phyloP scores from a whole-genome alignment of 2,888 invertebrate species.

The Eugnorisma glareosa region DNA sequence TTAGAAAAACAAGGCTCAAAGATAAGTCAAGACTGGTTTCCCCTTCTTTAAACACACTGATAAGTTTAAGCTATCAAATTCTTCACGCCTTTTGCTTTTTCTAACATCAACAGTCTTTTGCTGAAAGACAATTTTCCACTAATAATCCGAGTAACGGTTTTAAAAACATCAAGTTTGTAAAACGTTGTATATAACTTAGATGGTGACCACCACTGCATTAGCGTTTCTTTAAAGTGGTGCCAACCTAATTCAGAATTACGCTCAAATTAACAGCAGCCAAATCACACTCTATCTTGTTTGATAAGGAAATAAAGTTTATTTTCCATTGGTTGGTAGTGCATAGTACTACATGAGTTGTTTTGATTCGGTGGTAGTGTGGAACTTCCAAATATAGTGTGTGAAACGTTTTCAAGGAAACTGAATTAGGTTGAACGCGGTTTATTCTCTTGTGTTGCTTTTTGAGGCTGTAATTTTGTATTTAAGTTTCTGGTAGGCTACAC shows the following conservation, averaged over 20 bases:
- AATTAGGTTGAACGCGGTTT: conserved; percentile 40
- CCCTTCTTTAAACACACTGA: neutral
- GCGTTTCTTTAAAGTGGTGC: conserved; percentile 47
- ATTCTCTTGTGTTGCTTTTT: conserved; percentile 34
- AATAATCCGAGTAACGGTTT: neutral
- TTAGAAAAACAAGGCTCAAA: too few species aligned
- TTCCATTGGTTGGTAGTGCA: neutral
- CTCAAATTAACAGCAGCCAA: neutral
- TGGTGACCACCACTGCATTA: conserved; percentile 46
- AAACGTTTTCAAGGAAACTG: conserved; percentile 53
- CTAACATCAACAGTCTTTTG: neutral
- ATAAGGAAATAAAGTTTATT: neutral
- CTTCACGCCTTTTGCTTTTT: neutral
- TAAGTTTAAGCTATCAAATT: too few species aligned
- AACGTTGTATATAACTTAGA: conserved; percentile 34
- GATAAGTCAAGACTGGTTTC: too few species aligned
- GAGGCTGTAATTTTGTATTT: conserved; percentile 18
- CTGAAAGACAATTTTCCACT: neutral
- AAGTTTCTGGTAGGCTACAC: neutral
- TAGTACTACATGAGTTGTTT: neutral
- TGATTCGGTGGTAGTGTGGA: neutral
- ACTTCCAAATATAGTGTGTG: conserved; percentile 45
- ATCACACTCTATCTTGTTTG: neutral
- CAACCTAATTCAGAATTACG: conserved; percentile 15
- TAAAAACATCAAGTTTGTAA: neutral